phyloP scores from a whole-genome alignment of 1,140 invertebrate genomes.

The Macrostomum lignano region DNA sequence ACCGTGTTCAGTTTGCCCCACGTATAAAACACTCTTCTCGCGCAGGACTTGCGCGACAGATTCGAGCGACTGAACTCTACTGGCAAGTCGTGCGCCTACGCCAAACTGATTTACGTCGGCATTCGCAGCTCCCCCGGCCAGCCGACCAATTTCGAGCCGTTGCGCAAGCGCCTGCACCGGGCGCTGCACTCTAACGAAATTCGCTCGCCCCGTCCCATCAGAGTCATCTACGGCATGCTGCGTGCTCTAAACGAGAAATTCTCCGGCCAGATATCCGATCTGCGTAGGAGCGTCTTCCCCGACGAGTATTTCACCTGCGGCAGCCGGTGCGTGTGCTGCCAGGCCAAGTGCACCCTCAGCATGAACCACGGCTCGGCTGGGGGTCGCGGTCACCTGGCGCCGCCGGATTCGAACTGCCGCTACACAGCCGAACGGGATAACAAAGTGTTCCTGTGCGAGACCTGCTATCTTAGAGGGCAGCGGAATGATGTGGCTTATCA shows the following conservation, averaged over 20 bases:
- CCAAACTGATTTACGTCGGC: no score
- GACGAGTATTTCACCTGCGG: slow-evolving; percentile 52
- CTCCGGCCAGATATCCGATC: slow-evolving; percentile 37
- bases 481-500: no score
- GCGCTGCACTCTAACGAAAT: background rate
- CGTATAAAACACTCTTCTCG: no score
- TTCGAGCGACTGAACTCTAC: no score
- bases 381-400: slow-evolving; percentile 7
- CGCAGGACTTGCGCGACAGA: no score
- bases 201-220: background rate
- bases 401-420: slow-evolving; percentile 31
- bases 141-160: background rate
- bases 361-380: slow-evolving; percentile 39
- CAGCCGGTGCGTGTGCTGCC: slow-evolving; percentile 41
- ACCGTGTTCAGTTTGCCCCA: no score
- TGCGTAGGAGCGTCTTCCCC: slow-evolving; percentile 38
- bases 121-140: slow-evolving; percentile 1
- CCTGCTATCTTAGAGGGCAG: no score
- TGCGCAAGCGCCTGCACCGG: background rate
- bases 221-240: slow-evolving; percentile 7
- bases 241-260: slow-evolving; percentile 47
- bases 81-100: no score
- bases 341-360: slow-evolving; percentile 34
- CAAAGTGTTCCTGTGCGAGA: slow-evolving; percentile 41
- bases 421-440: slow-evolving; percentile 54